Evolutionary conservation across 2,888 invertebrate species (phyloP).

Genomic region (Lepidocyrtinus sp.): DNA sequence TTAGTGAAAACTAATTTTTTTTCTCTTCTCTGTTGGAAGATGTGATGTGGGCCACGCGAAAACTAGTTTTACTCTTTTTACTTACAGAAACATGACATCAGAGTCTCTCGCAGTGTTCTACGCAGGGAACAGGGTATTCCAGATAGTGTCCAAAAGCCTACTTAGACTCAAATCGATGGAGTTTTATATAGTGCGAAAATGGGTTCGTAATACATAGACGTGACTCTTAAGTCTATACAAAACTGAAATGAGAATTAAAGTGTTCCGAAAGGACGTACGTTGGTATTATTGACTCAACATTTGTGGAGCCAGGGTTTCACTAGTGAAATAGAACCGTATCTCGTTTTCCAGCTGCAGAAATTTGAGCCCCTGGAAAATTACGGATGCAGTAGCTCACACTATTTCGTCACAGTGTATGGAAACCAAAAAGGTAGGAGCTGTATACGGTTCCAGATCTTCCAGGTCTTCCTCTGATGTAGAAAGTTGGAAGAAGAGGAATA

Average conservation of each 20-base stretch:
- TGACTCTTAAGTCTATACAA: too few relatives aligned
- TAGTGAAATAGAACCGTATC: too few relatives aligned
- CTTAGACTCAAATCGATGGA: too few relatives aligned
- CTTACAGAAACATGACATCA: not conserved
- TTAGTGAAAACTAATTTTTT: not conserved
- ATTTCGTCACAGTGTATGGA: not conserved
- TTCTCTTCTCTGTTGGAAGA: not conserved
- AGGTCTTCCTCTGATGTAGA: not conserved
- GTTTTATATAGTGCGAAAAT: too few relatives aligned
- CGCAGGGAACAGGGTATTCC: slow-evolving; percentile 5
- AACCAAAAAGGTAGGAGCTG: not conserved
- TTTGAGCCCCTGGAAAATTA: not conserved
- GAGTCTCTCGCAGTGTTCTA: not conserved
- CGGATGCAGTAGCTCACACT: not conserved
- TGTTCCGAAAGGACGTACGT: too few relatives aligned
- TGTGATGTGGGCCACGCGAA: not conserved
- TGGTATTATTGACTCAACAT: too few relatives aligned
- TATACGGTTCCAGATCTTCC: too few relatives aligned
- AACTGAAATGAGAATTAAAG: too few relatives aligned
- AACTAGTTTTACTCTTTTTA: not conserved
- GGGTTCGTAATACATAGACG: too few relatives aligned
- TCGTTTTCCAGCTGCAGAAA: not conserved
- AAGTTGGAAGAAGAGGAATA: not conserved
- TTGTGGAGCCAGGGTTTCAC: too few relatives aligned
- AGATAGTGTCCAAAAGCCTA: not conserved